Base-by-base conservation (phyloP, 2,797 vertebrate genomes). In the Rhodeus uyekii region DNA sequence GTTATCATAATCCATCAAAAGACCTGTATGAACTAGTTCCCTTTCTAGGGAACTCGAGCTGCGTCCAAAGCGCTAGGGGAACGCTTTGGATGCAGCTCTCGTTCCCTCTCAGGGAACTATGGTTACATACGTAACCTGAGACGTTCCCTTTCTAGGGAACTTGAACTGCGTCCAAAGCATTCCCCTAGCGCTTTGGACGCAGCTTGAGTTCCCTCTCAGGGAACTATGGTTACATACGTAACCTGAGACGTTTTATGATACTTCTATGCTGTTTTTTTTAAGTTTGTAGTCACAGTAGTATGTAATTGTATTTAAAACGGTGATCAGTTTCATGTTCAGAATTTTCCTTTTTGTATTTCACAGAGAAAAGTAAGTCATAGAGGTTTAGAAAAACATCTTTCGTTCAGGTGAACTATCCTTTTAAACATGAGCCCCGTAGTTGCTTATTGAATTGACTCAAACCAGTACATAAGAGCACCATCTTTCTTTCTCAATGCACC, bases 381-480 rank as follows among this genome's bases (percentile, higher is more conserved):
- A 74, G 22, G 29, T 67, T 42, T 67, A 3, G n/a, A 42, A 24
- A 36, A 42, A 42, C 38, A 42, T 3, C n/a, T n/a, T n/a, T n/a
- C n/a, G n/a, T 42, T 72, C 1, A n/a, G 27, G 18, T 22, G 9
- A 48, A 71, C 44, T 29, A 48, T 71, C 27, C 2, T 27, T 60
- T 42, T 42, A 38, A 75, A 39, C 16, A 12, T 22, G 44, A 63
- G 34, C 19, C 14, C 55, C 76, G 55, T 74, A 50, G 68, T 67
- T 18, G 8, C 72, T 72, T 82, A 61, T 61, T 76, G 24, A 61
- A 58, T 39, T 53, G 63, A 67, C 63, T 39, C 10, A 58, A 53
- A 68, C n/a, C 12, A 19, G n/a, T 29, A 76, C 27, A 42, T 29
- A 61, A 63, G 55, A 63, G 38, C 13, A 34, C 64, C 55, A 55